These are phyloP conservation scores for Taurulus bubalis DNA, from an alignment of 2,113 vertebrate genomes.

Conservation along the genomic window DNA sequence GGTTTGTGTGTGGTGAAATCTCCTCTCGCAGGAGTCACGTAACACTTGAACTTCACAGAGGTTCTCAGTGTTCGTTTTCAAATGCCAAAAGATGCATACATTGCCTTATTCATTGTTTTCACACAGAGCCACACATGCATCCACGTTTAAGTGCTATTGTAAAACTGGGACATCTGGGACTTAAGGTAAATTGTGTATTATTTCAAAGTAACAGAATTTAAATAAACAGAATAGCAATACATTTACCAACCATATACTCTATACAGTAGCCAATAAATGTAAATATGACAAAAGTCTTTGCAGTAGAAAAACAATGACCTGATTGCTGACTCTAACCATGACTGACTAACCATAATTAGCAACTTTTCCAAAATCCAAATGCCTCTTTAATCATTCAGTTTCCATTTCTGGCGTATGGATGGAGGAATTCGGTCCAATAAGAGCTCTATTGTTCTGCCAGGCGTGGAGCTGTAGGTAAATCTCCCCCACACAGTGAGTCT, in stretches of 20 bases:
- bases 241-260: too few species aligned
- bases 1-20: too few species aligned
- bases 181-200: background rate
- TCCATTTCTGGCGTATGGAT: constrained; percentile 36
- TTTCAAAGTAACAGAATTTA: background rate
- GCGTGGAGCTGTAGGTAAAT: constrained; percentile 56
- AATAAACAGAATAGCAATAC: too few species aligned
- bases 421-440: constrained; percentile 63
- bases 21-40: too few species aligned
- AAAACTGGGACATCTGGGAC: too few species aligned
- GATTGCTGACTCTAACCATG: constrained; percentile 2
- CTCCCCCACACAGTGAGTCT: constrained; percentile 36
- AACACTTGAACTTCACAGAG: too few species aligned
- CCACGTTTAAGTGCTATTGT: too few species aligned
- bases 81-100: too few species aligned
- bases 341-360: background rate
- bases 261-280: too few species aligned
- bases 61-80: too few species aligned
- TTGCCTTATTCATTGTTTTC: too few species aligned
- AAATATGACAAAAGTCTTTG: background rate
- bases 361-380: constrained; percentile 38
- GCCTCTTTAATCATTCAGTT: constrained; percentile 29
- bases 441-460: constrained; percentile 64
- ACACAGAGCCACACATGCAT: too few species aligned
- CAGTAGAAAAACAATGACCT: background rate